Base-by-base conservation (phyloP, 2,797 vertebrate genomes). In the Anolis apletophallus region DNA sequence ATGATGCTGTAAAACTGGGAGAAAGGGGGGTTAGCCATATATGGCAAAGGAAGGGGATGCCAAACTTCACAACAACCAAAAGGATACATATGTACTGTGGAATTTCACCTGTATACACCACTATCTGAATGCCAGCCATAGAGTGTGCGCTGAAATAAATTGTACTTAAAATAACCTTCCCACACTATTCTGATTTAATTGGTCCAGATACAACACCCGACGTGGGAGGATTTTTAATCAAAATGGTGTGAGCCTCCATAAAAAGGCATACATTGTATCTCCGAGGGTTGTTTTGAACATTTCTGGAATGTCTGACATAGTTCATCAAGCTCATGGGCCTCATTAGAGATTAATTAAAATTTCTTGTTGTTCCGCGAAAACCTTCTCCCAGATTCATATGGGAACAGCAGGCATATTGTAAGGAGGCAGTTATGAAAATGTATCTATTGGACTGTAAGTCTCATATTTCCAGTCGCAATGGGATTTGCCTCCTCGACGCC, bases 331-430 rank as follows among this genome's bases (percentile, higher is more conserved):
- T 93, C 91, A 77, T 90, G 93, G 87, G 89, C 46, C 88, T 96
- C 96, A 97, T 96, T 96, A 94, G 92, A 95, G 91, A 91, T 91
- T 95, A 95, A 96, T 96, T 95, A 94, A 93, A 95, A 88, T 91
- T 94, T 93, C 88, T 94, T 93, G 92, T 91, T 95, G 90, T 90
- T 94, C 89, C 91, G 91, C 92, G 93, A 87, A 93, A 94, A 92
- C 90, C 86, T 84, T 69, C 89, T 91, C 88, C 88, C 81, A 92
- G 94, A 59, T 85, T 93, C 87, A 94, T 92, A 91, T 83, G 76
- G 81, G 10, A 67, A 87, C 83, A 93, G 85, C 26, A 88, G 91
- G 93, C 40, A 80, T 88, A 93, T 91, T 95, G 94, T 92, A 93
- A 94, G 95, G 89, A 93, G 89, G 86, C 88, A 88, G 92, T 84